Percentiles rank a stretch among this genome's conserved stretches.
phyloP scores from a whole-genome alignment of 2,113 vertebrate species.

The Dipodomys spectabilis region DNA sequence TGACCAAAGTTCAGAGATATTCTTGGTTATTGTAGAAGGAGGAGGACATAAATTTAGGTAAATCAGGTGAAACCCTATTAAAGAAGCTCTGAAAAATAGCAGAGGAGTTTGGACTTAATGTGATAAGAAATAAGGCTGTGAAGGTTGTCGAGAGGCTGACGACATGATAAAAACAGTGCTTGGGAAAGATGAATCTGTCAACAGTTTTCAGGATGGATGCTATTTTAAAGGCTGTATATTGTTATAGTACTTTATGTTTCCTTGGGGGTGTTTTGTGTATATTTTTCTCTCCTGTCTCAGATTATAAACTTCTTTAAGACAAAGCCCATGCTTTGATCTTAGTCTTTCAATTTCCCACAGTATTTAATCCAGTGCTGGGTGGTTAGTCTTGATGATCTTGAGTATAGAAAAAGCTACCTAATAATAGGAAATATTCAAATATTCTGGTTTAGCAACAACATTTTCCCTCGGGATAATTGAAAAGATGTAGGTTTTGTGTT shows the following conservation, averaged over 20 bases:
- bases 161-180: conserved; percentile 73
- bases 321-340: conserved; percentile 36
- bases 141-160: conserved; percentile 65
- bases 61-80: conserved; percentile 59
- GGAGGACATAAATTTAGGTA: conserved; percentile 68
- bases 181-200: conserved; percentile 78
- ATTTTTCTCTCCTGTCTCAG: conserved; percentile 71
- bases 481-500: background rate
- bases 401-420: conserved; percentile 11
- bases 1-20: conserved; percentile 20
- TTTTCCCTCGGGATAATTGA: background rate
- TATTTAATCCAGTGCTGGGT: background rate
- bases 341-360: conserved; percentile 47
- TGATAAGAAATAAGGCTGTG: conserved; percentile 66
- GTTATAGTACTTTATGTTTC: conserved; percentile 77
- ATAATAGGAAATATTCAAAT: background rate
- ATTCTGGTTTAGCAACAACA: background rate
- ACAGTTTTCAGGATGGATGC: conserved; percentile 67
- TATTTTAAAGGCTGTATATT: conserved; percentile 79
- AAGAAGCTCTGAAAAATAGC: conserved; percentile 55
- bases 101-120: conserved; percentile 65
- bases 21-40: background rate
- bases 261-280: conserved; percentile 74
- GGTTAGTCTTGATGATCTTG: conserved; percentile 6
- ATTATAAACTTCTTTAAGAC: conserved; percentile 67